phyloP scores from a whole-genome alignment of 23 tunicate species.

The Ascidia mentula region DNA sequence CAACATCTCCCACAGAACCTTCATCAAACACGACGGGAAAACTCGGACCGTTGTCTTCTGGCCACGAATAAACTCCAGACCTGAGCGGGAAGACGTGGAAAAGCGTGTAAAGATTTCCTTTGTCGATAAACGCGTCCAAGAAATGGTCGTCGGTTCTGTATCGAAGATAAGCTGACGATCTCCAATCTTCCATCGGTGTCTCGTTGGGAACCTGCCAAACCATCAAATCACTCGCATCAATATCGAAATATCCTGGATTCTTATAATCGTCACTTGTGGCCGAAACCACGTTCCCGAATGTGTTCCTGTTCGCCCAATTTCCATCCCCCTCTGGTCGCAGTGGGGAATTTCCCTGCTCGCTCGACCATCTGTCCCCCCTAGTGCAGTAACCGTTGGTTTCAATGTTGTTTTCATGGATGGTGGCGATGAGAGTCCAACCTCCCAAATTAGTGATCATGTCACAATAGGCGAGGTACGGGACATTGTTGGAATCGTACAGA shows the following conservation, averaged over 20 bases:
- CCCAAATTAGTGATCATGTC: slow-evolving; percentile 4
- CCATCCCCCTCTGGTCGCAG: slow-evolving; percentile 10
- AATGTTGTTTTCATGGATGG: slow-evolving; percentile 7
- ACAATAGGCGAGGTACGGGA: slow-evolving; percentile 1
- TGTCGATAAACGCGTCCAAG: background rate
- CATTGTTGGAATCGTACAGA: slow-evolving; percentile 13
- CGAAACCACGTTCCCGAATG: slow-evolving; percentile 21
- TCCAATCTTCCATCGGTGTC: slow-evolving; percentile 11
- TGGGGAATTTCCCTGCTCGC: slow-evolving; percentile 23
- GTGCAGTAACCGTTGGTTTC: slow-evolving; percentile 7
- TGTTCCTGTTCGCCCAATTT: slow-evolving; percentile 20
- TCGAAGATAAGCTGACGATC: background rate
- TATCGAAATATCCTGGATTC: slow-evolving; percentile 50
- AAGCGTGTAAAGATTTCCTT: slow-evolving; percentile 11
- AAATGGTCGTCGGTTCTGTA: slow-evolving; percentile 7
- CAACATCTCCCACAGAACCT: background rate
- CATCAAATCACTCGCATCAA: slow-evolving; percentile 53
- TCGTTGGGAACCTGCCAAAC: slow-evolving; percentile 49
- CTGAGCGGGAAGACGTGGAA: slow-evolving; percentile 11
- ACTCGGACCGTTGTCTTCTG: slow-evolving; percentile 11
- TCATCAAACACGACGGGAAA: slow-evolving; percentile 11
- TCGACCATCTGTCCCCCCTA: slow-evolving; percentile 33
- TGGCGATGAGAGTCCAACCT: slow-evolving; percentile 12
- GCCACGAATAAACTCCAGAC: slow-evolving; percentile 4
- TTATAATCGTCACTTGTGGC: slow-evolving; percentile 65